A percentile compares a stretch with the other conserved stretches of the same genome.
phyloP scores from a whole-genome alignment of 1,140 invertebrate genomes.

The Zophobas atratus region DNA sequence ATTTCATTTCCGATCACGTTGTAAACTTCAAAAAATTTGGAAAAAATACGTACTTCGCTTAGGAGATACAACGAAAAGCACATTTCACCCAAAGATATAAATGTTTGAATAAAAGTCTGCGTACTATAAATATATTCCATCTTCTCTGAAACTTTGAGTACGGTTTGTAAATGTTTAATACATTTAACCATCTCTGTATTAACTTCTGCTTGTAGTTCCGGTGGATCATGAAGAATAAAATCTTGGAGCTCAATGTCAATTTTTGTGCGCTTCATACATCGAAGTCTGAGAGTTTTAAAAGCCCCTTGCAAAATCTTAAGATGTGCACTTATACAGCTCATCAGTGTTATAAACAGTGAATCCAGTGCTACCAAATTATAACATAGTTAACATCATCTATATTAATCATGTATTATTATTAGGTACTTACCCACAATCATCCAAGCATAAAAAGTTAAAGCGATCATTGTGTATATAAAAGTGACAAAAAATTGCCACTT shows the following conservation, averaged over 20 bases:
- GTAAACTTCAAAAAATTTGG: not conserved
- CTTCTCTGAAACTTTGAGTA: conserved; percentile 59
- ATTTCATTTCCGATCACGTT: too few species aligned
- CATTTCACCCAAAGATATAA: conserved; percentile 60
- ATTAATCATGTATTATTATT: conserved; percentile 3
- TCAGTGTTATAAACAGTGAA: conserved; percentile 54
- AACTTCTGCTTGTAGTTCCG: conserved; percentile 56
- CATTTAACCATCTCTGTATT: conserved; percentile 59
- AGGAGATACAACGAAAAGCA: conserved; percentile 62
- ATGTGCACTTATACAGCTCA: conserved; percentile 59
- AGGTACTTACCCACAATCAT: conserved; percentile 19
- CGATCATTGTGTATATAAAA: conserved; percentile 24
- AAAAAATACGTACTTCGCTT: conserved; percentile 51
- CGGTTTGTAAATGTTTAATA: conserved; percentile 59
- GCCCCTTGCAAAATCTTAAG: conserved; percentile 59
- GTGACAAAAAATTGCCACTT: conserved; percentile 11
- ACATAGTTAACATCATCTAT: too few species aligned
- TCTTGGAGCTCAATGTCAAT: conserved; percentile 47
- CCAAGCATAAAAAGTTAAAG: conserved; percentile 16
- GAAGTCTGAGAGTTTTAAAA: conserved; percentile 57
- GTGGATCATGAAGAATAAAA: conserved; percentile 48
- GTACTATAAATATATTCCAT: conserved; percentile 60
- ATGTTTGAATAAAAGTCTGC: conserved; percentile 59
- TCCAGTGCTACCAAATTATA: conserved; percentile 40
- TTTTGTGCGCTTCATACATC: conserved; percentile 50